Base-by-base conservation (phyloP, 2,113 vertebrate genomes). In the Barnardius zonarius region DNA sequence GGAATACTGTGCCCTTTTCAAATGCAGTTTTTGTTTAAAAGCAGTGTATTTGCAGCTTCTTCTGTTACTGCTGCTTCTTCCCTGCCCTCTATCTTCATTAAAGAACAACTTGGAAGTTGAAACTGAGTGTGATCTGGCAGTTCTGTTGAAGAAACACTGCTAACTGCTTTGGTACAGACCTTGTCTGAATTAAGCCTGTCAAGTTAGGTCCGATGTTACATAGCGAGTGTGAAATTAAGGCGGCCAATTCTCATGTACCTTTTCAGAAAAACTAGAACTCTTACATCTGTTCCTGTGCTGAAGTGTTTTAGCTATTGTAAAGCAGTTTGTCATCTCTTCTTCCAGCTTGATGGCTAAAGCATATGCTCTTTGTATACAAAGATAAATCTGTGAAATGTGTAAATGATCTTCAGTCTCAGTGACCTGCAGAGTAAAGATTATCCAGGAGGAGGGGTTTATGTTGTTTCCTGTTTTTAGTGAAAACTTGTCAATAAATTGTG, bases 401-500 rank as follows among this genome's bases (percentile, higher is more conserved):
- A 51, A 92, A 91, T 95, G 15, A 80, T 80, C 80, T 61, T 81
- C 51, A 69, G 0, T 44, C 86, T 68, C n/a, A 77, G 41, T 48
- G 72, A 90, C 92, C 91, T 75, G 33, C 88, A 75, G 51, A 88
- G 61, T 70, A 23, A 39, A 91, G 39, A 54, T 55, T 81, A 79
- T 82, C 27, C 62, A 82, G 48, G 28, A 93, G 27, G 48, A 67
- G 22, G 57, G 10, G 13, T 77, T 48, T n/a, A 2, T 52, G 67
- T 75, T 35, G 15, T 73, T 88, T 70, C 14, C 13, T 95, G 95
- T 93, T 92, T 80, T 81, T 89, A 88, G 78, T 91, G 61, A 95
- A 95, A 64, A 92, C 92, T 90, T 96, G 70, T 94, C 97, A 98
- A 98, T 97, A 98, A 98, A 98, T 74, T 85, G 91, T 83, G 79